Evolutionary conservation across 2,888 invertebrate species (phyloP), one percentile per base, ranked within the genome.

Genomic region (Craniophora ligustri): DNA sequence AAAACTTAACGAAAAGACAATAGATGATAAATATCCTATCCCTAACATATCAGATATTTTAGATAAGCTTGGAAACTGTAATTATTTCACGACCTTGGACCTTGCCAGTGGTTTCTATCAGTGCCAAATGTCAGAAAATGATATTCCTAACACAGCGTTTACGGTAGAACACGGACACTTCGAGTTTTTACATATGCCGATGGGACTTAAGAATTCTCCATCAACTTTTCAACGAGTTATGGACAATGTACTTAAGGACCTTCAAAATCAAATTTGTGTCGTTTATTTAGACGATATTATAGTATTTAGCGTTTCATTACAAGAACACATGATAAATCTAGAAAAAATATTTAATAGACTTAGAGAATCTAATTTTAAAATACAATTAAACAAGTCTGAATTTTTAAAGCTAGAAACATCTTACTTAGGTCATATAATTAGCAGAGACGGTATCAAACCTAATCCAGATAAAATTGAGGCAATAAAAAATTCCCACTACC

Each of bases 331-430:
- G 7, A 10, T 5, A 5, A 48, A 55, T 11, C 32, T 48, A n/a
- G 55, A 48, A 42, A 48, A 39, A 15, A 48, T 55, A 15, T 45
- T 49, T 5, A 21, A 35, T 16, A 56, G 18, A 35, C 32, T 49
- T n/a, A 18, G 45, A 1, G 40, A 49, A 15, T 56, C 49, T 15
- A 49, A 56, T n/a, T 58, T 53, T 21, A 58, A 58, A 16, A 58
- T 58, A 3, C 58, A 58, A 14, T 30, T 58, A 39, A 44, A 45
- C 7, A 45, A 51, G 4, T 53, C 53, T 0, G 53, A 53, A 26
- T 47, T 47, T 7, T 19, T 49, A 13, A 56, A 56, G 15, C 15
- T 44, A n/a, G 48, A 56, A 18, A 56, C 55, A 0, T 15, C 44
- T 2, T 48, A 19, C 7, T 5, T 48, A 4, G 48, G 48, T 2